Base-by-base conservation (phyloP, 2,888 invertebrate genomes). In the Athalia cordata region DNA sequence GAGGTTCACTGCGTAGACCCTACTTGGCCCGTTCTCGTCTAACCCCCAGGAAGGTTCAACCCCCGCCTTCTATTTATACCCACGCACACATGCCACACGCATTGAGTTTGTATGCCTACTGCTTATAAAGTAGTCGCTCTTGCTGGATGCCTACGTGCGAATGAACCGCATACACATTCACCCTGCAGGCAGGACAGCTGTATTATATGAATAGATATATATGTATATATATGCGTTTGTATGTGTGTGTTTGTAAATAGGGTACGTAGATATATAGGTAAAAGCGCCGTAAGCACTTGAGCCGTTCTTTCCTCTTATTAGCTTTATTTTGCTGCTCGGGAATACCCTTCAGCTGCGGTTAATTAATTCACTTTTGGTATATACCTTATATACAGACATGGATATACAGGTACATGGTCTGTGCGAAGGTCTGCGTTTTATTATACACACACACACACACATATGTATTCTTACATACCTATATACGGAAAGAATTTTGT, bases 341-440 rank as follows among this genome's bases (percentile, higher is more conserved):
- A 68, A 77, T 57, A 77, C 47, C 68, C 67, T 47, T 55, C 67
- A 64, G 77, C 78, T 77, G 64, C 79, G 84, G 84, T 82, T 87
- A 87, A 88, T 88, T 88, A 88, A 88, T 87, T 87, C 85, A 87
- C 83, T 87, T 88, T 87, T 83, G 82, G 85, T 68, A 43, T 55
- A 43, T 55, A 68, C 55, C 8, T 8, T 52, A 47, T 50, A 43
- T 29, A 29, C 29, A 29, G 29, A 29, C 29, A 29, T 29, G 29
- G 29, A 29, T 29, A 29, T 29, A 29, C 2, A 29, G 29, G 29
- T 29, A 29, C 29, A 29, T 29, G 2, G 0, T 1, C 29, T 29
- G 29, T 29, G 29, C 68, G 4, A 6, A 43, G 52, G 66, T 68
- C 68, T 68, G 68, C 50, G 52, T 68, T 50, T 50, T 68, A 68